phyloP scores from a whole-genome alignment of 2,888 invertebrate genomes.

The Polydrusus pterygomalis region DNA sequence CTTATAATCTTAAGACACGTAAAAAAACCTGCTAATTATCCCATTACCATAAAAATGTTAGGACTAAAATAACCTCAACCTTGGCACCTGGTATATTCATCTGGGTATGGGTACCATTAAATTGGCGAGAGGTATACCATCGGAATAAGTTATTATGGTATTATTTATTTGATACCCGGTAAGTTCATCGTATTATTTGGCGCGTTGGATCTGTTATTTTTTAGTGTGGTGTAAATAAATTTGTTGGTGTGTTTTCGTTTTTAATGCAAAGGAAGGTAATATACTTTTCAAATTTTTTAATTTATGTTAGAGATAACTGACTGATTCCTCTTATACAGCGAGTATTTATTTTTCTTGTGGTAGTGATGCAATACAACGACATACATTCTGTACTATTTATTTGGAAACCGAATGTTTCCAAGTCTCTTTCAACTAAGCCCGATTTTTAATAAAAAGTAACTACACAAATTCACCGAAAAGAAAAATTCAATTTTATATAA shows the following conservation, averaged over 20 bases:
- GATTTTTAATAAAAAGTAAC: too few relatives aligned
- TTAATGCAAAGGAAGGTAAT: conserved; percentile 13
- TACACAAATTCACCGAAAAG: too few relatives aligned
- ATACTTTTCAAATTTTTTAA: too few relatives aligned
- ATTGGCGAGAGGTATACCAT: conserved; percentile 33
- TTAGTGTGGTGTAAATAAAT: conserved; percentile 4
- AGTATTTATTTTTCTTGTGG: too few relatives aligned
- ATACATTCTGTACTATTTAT: too few relatives aligned
- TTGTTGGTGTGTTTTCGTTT: neutral
- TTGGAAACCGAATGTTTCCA: too few relatives aligned
- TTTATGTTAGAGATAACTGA: too few relatives aligned
- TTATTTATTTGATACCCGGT: neutral
- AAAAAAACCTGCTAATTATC: neutral
- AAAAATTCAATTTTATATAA: too few relatives aligned
- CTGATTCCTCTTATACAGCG: too few relatives aligned
- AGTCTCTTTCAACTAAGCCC: too few relatives aligned
- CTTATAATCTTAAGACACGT: neutral
- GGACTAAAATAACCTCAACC: conserved; percentile 29
- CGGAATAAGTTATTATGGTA: conserved; percentile 31
- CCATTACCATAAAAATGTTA: conserved; percentile 25
- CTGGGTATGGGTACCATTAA: conserved; percentile 34
- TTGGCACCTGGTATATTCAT: conserved; percentile 13
- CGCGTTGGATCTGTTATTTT: conserved; percentile 17
- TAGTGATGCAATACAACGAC: too few relatives aligned
- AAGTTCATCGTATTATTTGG: conserved; percentile 13